Evolutionary conservation across 2,888 invertebrate genomes (phyloP), one percentile per base, ranked within the genome.

Genomic region (Notodonta ziczac): DNA sequence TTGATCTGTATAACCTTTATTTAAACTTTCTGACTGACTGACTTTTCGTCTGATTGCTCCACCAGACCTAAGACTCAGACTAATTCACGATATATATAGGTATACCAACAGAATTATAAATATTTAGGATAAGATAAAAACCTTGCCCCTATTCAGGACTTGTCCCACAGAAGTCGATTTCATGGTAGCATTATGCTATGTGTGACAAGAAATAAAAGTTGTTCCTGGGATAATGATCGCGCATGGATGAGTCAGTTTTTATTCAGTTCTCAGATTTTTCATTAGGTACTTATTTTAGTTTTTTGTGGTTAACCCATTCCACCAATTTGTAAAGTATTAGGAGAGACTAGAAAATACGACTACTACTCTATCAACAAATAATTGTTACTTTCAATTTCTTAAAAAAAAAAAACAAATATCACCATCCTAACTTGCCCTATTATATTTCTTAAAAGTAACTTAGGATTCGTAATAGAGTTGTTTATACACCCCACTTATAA

Each of bases 191-290:
- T 32, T 24, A 52, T 12, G 32, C 71, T 73, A 73, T 65, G 62
- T 72, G 69, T 85, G 86, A 85, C 85, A 83, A 85, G 83, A 87
- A 87, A 87, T 84, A 86, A 86, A 85, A 83, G 81, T 83, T 77
- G 78, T 71, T 69, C 76, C 74, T 74, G 67, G 80, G 78, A 86
- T 84, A 85, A 84, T 84, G 82, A 84, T 84, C 82, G 76, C 74
- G 70, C 75, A 70, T 73, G 74, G 76, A 78, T 86, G 85, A 84
- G 72, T 85, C 80, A 78, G 72, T 77, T 78, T 80, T 74, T 80
- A 24, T 76, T 78, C 64, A 73, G 77, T 78, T 73, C 70, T 70
- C 66, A 63, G 73, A 74, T 69, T 72, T 74, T 76, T 76, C 68
- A 73, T 67, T 73, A 67, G 65, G 61, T 62, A 67, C 70, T 66